Evolutionary conservation across 2,888 invertebrate species (phyloP).

Genomic region (Gasteruption jaculator): DNA sequence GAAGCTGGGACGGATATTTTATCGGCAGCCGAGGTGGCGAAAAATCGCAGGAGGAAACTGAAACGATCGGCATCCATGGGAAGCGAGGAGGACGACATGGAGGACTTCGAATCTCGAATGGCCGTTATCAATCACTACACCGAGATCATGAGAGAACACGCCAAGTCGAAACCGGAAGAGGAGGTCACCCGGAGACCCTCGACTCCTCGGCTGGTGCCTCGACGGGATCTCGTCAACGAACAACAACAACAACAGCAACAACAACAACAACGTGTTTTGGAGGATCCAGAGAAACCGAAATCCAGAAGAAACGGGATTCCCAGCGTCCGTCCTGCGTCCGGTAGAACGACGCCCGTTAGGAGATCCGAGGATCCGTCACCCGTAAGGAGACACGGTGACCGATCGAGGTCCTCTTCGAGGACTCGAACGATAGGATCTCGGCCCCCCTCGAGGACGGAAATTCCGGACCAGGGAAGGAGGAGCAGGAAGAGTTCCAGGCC

Average conservation of each 20-base stretch:
- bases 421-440: conserved; percentile 27
- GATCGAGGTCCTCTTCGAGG: conserved; percentile 37
- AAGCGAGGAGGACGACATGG: conserved; percentile 39
- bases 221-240: no score
- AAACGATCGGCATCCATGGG: conserved; percentile 35
- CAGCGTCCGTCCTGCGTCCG: conserved; percentile 21
- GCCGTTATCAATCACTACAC: conserved; percentile 74
- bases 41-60: conserved; percentile 40
- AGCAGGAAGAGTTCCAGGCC: conserved; percentile 27
- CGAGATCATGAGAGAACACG: conserved; percentile 71
- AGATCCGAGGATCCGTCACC: conserved; percentile 17
- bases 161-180: conserved; percentile 12
- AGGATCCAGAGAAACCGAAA: conserved; percentile 13
- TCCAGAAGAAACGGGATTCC: conserved; percentile 18
- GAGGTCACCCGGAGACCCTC: conserved; percentile 14
- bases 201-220: no score
- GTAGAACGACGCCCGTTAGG: conserved; percentile 27
- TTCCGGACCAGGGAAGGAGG: conserved; percentile 22
- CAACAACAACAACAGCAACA: no score
- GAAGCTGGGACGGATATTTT: conserved; percentile 45
- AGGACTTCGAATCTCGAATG: conserved; percentile 40
- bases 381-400: conserved; percentile 26
- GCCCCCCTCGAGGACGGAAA: conserved; percentile 23
- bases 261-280: no score
- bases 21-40: conserved; percentile 47